These are phyloP conservation scores for Clostera curtula DNA, from an alignment of 2,888 invertebrate genomes.

Conservation along the genomic window DNA sequence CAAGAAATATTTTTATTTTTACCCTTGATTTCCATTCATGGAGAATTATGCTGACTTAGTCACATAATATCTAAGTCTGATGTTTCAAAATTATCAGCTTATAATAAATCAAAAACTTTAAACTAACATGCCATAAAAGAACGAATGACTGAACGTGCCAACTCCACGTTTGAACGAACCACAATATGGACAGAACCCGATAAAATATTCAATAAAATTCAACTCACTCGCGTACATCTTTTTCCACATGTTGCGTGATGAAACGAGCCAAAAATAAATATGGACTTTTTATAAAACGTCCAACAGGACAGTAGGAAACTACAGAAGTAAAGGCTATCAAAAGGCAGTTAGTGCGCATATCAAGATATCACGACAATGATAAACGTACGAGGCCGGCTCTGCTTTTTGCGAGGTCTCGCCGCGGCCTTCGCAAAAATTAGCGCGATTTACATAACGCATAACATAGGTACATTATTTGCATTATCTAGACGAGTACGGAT, in stretches of 20 bases:
- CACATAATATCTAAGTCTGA: no score
- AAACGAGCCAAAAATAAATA: constrained; percentile 7
- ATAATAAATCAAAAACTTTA: no score
- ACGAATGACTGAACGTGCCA: constrained; percentile 9
- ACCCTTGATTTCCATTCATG: no score
- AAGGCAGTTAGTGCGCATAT: constrained; percentile 52
- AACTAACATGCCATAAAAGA: no score
- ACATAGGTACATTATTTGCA: constrained; percentile 34
- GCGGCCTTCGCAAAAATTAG: constrained; percentile 64
- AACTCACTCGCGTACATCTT: constrained; percentile 41
- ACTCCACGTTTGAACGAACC: no score
- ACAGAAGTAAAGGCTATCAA: constrained; percentile 47
- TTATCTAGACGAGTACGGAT: constrained; percentile 36
- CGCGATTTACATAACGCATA: constrained; percentile 59
- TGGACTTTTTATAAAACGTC: constrained; percentile 22
- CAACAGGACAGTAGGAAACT: constrained; percentile 32
- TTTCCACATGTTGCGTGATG: constrained; percentile 27
- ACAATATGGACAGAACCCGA: constrained; percentile 8
- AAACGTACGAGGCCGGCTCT: constrained; percentile 56
- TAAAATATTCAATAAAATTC: constrained; percentile 10
- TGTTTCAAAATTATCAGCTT: no score
- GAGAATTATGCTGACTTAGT: no score
- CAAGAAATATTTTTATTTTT: no score
- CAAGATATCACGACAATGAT: constrained; percentile 61
- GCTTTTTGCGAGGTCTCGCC: constrained; percentile 58